phyloP scores from a whole-genome alignment of 2,888 invertebrate genomes.

The Erebia epiphron region DNA sequence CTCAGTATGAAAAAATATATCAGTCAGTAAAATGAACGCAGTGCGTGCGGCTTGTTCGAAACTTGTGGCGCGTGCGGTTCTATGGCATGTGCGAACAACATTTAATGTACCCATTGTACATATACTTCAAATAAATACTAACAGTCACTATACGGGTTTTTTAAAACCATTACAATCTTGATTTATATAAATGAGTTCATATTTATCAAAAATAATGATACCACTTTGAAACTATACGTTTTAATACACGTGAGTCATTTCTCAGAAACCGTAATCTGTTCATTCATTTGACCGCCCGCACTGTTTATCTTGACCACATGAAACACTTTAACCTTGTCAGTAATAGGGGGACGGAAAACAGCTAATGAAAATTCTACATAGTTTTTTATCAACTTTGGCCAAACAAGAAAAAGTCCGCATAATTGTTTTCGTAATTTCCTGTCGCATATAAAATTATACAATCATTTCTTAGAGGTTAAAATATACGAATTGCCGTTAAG shows the following conservation, averaged over 20 bases:
- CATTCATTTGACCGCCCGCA: constrained; percentile 1
- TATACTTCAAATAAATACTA: background rate
- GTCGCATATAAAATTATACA: constrained; percentile 13
- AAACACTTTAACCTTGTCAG: constrained; percentile 18
- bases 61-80: background rate
- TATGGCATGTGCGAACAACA: background rate
- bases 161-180: background rate
- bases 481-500: no score
- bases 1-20: no score
- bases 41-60: background rate
- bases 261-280: constrained; percentile 10
- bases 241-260: constrained; percentile 1
- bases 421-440: constrained; percentile 54
- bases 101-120: background rate
- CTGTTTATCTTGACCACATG: constrained; percentile 11
- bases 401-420: constrained; percentile 42
- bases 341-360: constrained; percentile 13
- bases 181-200: background rate
- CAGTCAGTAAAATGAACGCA: no score
- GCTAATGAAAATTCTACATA: constrained; percentile 13
- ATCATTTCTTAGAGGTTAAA: no score
- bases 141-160: background rate
- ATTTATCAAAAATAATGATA: background rate
- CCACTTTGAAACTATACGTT: constrained; percentile 3
- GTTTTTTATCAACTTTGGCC: constrained; percentile 20